A percentile compares a stretch with the other conserved stretches of the same genome.
Conservation (phyloP, 2,888 invertebrate species). For the Hypselothyrea guttata region DNA sequence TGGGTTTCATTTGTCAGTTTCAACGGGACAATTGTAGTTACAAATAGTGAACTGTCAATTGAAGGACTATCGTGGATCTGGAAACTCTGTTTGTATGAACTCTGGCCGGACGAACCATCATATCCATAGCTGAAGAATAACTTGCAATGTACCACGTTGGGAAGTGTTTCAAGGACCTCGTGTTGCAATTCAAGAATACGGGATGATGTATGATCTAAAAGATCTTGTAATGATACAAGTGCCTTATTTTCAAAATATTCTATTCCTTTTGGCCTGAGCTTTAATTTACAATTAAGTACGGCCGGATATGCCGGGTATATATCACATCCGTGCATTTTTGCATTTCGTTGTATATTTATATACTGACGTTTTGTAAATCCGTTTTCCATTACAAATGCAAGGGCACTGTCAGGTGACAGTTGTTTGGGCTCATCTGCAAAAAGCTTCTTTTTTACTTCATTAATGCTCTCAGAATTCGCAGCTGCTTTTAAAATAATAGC, state of each 20-base stretch:
- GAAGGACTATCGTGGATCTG: neutral
- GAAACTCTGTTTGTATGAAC: constrained; percentile 2
- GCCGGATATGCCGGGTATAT: constrained; percentile 1
- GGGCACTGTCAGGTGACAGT: constrained; percentile 3
- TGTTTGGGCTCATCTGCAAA: constrained; percentile 1
- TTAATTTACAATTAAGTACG: constrained; percentile 5
- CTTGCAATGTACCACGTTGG: constrained; percentile 3
- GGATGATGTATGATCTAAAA: constrained; percentile 10
- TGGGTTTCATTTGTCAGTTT: neutral
- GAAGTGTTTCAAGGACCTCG: neutral
- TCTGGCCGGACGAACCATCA: constrained; percentile 1
- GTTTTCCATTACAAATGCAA: constrained; percentile 8
- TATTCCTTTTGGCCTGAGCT: constrained; percentile 5
- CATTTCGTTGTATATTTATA: neutral
- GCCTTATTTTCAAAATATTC: constrained; percentile 9
- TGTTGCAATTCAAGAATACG: constrained; percentile 11
- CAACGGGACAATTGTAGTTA: constrained; percentile 4
- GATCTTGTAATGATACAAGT: constrained; percentile 2
- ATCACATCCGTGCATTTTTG: neutral
- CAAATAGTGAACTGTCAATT: constrained; percentile 1
- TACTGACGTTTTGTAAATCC: constrained; percentile 1
- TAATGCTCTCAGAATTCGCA: constrained; percentile 2
- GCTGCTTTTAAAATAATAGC: constrained; percentile 13
- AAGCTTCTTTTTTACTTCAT: neutral
- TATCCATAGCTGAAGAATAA: constrained; percentile 6